Percentiles rank a stretch among this genome's conserved stretches.
Evolutionary conservation across 2,113 vertebrate species (phyloP).

Genomic region (Aptenodytes patagonicus): DNA sequence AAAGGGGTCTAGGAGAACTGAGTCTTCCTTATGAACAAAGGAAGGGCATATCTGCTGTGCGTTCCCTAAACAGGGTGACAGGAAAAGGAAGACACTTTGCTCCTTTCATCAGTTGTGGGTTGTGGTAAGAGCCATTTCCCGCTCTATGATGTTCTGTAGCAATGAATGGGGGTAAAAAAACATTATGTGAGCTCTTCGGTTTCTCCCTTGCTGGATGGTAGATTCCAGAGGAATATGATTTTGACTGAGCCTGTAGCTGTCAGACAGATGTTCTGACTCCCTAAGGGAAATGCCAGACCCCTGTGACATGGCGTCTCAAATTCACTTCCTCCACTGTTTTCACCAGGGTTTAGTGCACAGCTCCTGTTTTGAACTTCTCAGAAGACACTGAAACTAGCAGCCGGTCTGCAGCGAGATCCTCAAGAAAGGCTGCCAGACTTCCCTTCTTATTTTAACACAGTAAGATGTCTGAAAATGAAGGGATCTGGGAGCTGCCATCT

Average conservation of each 20-base stretch:
- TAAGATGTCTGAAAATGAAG: background rate
- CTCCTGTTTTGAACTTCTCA: background rate
- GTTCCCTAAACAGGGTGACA: background rate
- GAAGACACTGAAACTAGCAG: background rate
- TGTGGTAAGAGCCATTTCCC: background rate
- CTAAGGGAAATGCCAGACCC: background rate
- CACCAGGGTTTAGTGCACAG: background rate
- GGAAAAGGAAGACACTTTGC: background rate
- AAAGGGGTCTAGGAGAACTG: background rate
- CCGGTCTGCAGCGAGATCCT: background rate
- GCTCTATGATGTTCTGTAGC: background rate
- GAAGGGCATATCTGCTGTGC: fast-evolving
- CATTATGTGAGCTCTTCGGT: background rate
- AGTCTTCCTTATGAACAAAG: background rate
- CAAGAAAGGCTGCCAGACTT: background rate
- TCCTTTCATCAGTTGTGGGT: background rate
- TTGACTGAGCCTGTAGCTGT: background rate
- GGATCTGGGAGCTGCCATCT: background rate
- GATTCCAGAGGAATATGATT: background rate
- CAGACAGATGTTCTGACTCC: background rate
- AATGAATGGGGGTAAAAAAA: background rate
- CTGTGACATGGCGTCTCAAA: background rate
- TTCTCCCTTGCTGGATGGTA: background rate
- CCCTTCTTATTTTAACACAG: background rate
- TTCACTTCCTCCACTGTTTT: background rate